Conservation (phyloP, 2,797 vertebrate species). For the Tauraco hartlaubi region DNA sequence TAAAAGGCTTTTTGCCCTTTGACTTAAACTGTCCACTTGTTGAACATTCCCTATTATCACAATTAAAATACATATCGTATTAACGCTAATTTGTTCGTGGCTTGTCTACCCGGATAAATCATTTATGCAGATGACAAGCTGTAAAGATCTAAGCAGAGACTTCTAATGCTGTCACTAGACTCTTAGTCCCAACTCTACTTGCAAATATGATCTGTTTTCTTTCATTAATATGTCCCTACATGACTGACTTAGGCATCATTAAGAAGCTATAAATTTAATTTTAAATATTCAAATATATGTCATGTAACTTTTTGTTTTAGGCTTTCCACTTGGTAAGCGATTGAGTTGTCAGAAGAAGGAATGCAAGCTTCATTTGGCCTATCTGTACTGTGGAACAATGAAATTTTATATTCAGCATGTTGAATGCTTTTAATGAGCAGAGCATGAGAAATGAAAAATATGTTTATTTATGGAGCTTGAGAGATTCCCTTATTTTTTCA, state of each 20-base stretch:
- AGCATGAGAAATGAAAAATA: not conserved
- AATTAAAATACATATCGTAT: not conserved
- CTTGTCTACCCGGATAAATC: not conserved
- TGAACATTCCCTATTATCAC: not conserved
- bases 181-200: not conserved
- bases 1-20: not conserved
- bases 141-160: not conserved
- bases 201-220: not conserved
- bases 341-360: not conserved
- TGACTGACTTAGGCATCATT: not conserved
- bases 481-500: rapidly evolving
- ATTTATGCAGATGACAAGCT: not conserved
- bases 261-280: not conserved
- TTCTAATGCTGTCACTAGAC: not conserved
- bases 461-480: not conserved
- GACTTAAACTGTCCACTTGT: not conserved
- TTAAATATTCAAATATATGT: not conserved
- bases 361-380: not conserved
- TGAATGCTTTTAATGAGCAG: not conserved
- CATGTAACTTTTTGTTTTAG: not conserved
- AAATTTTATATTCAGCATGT: not conserved
- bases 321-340: not conserved
- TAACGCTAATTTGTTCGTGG: not conserved
- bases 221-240: not conserved
- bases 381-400: not conserved